Evolutionary conservation across 1,140 invertebrate genomes (phyloP).

Genomic region (Scylla paramamosain): DNA sequence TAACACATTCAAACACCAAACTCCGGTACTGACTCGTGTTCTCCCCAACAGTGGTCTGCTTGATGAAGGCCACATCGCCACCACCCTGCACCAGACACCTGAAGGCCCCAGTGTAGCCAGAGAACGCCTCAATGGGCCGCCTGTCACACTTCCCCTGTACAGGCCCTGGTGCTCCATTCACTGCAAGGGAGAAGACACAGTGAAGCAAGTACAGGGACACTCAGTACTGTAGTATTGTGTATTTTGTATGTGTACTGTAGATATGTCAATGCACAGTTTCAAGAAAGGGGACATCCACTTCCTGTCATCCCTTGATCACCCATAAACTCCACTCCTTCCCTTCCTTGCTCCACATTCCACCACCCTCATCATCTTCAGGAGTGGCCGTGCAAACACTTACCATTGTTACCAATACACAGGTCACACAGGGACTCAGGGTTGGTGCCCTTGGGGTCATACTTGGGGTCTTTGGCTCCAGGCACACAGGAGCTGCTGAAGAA

Average conservation of each 20-base stretch:
- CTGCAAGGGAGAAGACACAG: slow-evolving; percentile 22
- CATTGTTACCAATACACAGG: slow-evolving; percentile 70
- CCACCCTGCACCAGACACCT: slow-evolving; percentile 96
- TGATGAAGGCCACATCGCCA: slow-evolving; percentile 97
- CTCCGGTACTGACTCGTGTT: slow-evolving; percentile 81
- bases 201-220: neutral
- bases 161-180: slow-evolving; percentile 33
- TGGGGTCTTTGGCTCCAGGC: slow-evolving; percentile 82
- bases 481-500: slow-evolving; percentile 84
- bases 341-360: no score
- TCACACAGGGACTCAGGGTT: slow-evolving; percentile 71
- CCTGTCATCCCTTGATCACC: no score
- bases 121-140: slow-evolving; percentile 93
- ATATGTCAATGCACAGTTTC: no score
- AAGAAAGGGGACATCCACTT: no score
- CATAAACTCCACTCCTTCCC: no score
- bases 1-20: neutral
- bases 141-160: slow-evolving; percentile 79
- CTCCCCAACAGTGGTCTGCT: slow-evolving; percentile 94
- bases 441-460: slow-evolving; percentile 82
- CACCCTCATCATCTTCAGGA: neutral
- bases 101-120: slow-evolving; percentile 92
- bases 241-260: no score
- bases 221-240: no score
- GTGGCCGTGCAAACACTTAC: neutral